A percentile compares a stretch with the other conserved stretches of the same genome.
These are phyloP conservation scores for Passer domesticus DNA, from an alignment of 2,113 vertebrate genomes.

Conservation along the genomic window DNA sequence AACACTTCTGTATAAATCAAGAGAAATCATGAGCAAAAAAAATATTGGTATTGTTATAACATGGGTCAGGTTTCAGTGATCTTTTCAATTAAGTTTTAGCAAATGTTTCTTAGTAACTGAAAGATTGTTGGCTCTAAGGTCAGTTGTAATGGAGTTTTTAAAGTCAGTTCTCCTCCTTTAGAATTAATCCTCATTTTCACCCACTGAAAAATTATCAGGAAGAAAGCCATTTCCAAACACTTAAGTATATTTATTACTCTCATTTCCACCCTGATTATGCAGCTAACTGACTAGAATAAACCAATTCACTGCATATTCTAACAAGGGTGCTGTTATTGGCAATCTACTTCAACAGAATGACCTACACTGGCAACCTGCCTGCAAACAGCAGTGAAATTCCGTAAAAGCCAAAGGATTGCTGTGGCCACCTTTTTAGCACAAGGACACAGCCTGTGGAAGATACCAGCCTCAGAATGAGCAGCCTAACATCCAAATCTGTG, in stretches of 20 bases:
- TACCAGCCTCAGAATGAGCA: neutral
- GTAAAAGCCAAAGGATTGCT: neutral
- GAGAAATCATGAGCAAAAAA: neutral
- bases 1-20: neutral
- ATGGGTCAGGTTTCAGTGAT: neutral
- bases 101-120: neutral
- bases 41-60: neutral
- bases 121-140: neutral
- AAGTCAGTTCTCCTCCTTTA: neutral
- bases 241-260: conserved; percentile 39
- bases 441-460: neutral
- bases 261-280: conserved; percentile 27
- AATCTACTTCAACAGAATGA: neutral
- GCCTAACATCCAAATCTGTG: neutral
- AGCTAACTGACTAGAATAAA: conserved; percentile 35
- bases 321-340: neutral
- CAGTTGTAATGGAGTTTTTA: conserved; percentile 12
- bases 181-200: conserved; percentile 23
- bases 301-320: neutral
- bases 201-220: neutral
- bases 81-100: neutral
- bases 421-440: neutral
- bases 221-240: conserved; percentile 26
- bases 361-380: neutral
- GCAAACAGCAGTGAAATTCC: neutral